Percentiles rank a stretch among this genome's conserved stretches.
phyloP scores from a whole-genome alignment of 1,140 invertebrate genomes.

The Drosophila watanabei region DNA sequence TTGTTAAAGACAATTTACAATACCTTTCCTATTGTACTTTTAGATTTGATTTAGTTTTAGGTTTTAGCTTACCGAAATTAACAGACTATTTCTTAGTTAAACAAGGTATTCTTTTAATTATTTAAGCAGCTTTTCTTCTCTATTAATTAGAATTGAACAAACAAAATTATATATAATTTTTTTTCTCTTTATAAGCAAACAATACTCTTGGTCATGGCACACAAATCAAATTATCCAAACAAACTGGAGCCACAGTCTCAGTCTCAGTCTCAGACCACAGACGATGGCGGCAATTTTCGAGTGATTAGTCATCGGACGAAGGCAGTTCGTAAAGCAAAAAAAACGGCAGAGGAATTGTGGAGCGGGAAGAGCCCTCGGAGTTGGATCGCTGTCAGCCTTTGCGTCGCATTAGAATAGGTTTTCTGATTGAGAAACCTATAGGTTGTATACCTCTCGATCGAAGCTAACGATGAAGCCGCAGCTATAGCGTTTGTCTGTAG shows the following conservation, averaged over 20 bases:
- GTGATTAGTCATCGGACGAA: constrained; percentile 73
- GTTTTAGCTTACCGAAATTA: neutral
- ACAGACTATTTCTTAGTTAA: neutral
- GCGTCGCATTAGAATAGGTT: constrained; percentile 54
- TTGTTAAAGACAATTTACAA: neutral
- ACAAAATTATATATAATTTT: neutral
- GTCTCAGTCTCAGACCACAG: constrained; percentile 22
- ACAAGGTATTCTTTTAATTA: neutral
- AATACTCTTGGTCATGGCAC: neutral
- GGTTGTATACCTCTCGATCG: neutral
- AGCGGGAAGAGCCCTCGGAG: constrained; percentile 5
- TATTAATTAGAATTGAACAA: neutral
- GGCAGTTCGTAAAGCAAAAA: constrained; percentile 1
- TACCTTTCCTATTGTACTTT: fast-evolving
- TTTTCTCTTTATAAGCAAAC: neutral
- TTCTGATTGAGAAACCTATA: constrained; percentile 20
- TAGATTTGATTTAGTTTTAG: neutral
- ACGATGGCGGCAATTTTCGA: constrained; percentile 66
- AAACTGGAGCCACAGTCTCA: constrained; percentile 41
- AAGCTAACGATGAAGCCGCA: constrained; percentile 5
- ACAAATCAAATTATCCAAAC: constrained; percentile 20
- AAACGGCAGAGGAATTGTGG: constrained; percentile 10
- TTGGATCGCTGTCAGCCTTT: constrained; percentile 18
- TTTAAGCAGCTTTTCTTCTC: neutral
- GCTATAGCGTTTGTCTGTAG: constrained; percentile 38